phyloP scores from a whole-genome alignment of 2,113 vertebrate species.

The Alces alces region DNA sequence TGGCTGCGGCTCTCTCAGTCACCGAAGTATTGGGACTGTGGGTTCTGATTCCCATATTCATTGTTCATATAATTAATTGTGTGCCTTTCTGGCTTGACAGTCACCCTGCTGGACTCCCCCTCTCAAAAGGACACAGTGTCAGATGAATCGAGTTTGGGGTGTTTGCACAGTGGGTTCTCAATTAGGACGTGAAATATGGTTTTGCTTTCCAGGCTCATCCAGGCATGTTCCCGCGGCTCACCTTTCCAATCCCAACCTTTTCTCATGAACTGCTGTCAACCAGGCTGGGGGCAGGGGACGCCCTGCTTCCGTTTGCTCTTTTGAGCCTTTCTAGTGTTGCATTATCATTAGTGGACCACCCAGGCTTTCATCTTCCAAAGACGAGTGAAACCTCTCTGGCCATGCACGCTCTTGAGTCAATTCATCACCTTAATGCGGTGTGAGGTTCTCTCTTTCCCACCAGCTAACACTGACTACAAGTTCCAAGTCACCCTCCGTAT shows the following conservation, averaged over 20 bases:
- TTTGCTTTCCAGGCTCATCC: neutral
- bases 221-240: rapidly evolving
- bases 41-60: rapidly evolving
- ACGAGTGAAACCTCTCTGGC: rapidly evolving
- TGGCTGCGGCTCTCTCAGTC: rapidly evolving
- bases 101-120: neutral
- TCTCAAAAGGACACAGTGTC: neutral
- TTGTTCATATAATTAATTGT: neutral
- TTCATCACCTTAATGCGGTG: rapidly evolving
- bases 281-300: rapidly evolving
- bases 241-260: rapidly evolving
- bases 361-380: neutral
- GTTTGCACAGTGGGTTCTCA: neutral
- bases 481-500: too few species aligned
- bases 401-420: rapidly evolving
- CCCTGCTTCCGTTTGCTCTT: rapidly evolving
- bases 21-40: rapidly evolving
- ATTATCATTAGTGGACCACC: rapidly evolving
- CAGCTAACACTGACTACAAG: rapidly evolving
- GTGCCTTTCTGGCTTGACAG: too few species aligned
- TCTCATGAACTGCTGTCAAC: rapidly evolving
- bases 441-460: neutral
- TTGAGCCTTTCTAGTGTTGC: rapidly evolving
- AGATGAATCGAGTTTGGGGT: rapidly evolving
- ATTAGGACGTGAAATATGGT: rapidly evolving